These are phyloP conservation scores for Phoeniculus purpureus DNA, from an alignment of 2,797 vertebrate species.

Conservation along the genomic window DNA sequence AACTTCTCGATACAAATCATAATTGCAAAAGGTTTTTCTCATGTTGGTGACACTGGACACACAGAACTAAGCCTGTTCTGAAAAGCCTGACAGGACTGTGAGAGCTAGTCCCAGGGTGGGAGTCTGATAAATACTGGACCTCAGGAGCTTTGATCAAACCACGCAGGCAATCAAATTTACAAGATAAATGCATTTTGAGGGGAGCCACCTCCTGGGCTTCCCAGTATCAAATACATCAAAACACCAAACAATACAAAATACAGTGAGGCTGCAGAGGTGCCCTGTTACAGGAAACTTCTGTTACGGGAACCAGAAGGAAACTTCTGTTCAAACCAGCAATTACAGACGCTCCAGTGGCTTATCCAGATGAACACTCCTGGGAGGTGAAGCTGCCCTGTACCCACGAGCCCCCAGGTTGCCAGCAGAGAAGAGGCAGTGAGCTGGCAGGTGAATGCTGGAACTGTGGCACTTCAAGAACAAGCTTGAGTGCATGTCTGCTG, in stretches of 20 bases:
- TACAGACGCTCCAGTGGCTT: background rate
- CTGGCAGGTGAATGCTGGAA: background rate
- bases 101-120: background rate
- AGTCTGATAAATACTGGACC: background rate
- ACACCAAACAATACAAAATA: background rate
- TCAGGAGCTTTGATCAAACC: background rate
- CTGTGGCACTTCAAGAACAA: accelerated
- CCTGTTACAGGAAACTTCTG: background rate
- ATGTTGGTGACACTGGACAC: accelerated
- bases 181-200: background rate
- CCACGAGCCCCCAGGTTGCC: accelerated
- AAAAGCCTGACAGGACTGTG: background rate
- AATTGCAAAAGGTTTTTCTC: background rate
- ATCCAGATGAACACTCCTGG: accelerated
- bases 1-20: background rate
- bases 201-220: background rate
- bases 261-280: background rate
- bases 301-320: background rate
- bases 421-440: background rate
- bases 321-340: background rate
- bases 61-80: background rate
- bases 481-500: accelerated
- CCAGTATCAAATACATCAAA: background rate
- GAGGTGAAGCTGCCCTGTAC: background rate
- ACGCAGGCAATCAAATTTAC: background rate